Percentiles rank a stretch among this genome's conserved stretches.
These are phyloP conservation scores for Cladopsammia gracilis DNA, from an alignment of 64 coral and sea anemone genomes.

Conservation along the genomic window DNA sequence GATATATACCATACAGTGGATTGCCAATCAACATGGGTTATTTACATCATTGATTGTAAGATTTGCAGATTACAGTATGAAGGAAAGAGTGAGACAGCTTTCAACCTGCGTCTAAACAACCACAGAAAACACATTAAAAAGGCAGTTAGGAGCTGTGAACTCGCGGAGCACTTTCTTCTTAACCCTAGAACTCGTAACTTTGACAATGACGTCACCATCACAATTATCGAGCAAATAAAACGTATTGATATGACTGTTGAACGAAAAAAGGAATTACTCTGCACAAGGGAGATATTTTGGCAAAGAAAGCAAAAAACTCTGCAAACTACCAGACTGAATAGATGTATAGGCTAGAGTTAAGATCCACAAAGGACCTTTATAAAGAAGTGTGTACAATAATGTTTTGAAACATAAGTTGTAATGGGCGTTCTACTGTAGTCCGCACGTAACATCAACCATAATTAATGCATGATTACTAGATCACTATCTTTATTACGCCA, in stretches of 20 bases:
- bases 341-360: neutral
- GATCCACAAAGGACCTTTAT: neutral
- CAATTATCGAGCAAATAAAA: constrained; percentile 31
- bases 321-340: constrained; percentile 2
- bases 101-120: constrained; percentile 17
- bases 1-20: constrained; percentile 15
- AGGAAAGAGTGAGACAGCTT: constrained; percentile 22
- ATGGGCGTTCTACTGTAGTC: neutral
- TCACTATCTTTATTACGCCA: neutral
- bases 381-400: neutral
- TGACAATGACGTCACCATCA: neutral
- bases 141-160: neutral
- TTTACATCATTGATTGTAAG: constrained; percentile 30
- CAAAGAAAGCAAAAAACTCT: constrained; percentile 22
- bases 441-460: neutral
- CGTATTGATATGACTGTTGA: neutral
- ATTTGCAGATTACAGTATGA: constrained; percentile 2
- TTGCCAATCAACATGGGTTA: constrained; percentile 21
- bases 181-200: constrained; percentile 31
- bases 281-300: constrained; percentile 21
- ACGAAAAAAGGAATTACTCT: constrained; percentile 17
- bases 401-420: neutral
- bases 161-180: constrained; percentile 13
- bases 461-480: neutral
- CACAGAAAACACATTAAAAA: constrained; percentile 35